These are phyloP conservation scores for Helobdella robusta DNA, from an alignment of 2,888 invertebrate species.

Conservation along the genomic window DNA sequence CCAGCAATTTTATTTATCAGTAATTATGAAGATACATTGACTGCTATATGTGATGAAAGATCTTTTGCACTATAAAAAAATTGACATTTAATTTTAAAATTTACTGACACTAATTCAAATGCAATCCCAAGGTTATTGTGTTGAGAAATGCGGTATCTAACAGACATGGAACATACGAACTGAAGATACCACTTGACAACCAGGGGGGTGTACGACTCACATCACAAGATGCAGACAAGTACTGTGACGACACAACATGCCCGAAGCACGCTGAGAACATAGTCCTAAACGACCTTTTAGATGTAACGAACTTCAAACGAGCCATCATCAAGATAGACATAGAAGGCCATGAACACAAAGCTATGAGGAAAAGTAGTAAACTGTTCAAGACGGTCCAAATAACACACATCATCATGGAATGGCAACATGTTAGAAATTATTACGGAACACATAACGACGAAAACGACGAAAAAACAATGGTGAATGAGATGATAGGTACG, in stretches of 20 bases:
- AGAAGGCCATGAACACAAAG: conserved; percentile 35
- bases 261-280: conserved; percentile 24
- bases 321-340: conserved; percentile 36
- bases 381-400: conserved; percentile 31
- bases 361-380: conserved; percentile 25
- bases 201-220: conserved; percentile 30
- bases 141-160: conserved; percentile 32
- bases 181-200: conserved; percentile 28
- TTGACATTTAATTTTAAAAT: too few species aligned
- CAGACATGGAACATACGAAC: conserved; percentile 11
- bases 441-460: conserved; percentile 28
- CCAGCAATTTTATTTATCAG: too few species aligned
- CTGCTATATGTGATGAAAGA: too few species aligned
- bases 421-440: conserved; percentile 32
- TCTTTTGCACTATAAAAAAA: too few species aligned
- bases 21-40: too few species aligned
- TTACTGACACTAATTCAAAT: background rate
- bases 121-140: conserved; percentile 26
- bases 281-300: conserved; percentile 32
- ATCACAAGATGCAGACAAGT: conserved; percentile 22
- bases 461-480: conserved; percentile 31
- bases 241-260: conserved; percentile 16
- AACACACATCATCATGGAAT: conserved; percentile 36
- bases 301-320: conserved; percentile 31
- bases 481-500: conserved; percentile 27